Evolutionary conservation across 2,113 vertebrate genomes (phyloP).

Genomic region (Barbus barbus): DNA sequence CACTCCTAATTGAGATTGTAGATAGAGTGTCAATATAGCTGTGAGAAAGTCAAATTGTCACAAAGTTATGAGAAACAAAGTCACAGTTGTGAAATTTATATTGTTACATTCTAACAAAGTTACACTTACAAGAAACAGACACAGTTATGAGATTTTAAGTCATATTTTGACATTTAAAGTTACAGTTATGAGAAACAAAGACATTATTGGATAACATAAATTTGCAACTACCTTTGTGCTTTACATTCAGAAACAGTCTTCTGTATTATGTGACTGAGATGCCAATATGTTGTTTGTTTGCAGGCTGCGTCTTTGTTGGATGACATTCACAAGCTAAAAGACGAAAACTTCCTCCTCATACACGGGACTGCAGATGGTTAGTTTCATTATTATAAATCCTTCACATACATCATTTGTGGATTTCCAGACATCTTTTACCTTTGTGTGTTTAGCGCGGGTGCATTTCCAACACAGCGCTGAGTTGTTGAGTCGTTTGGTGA

Average conservation of each 20-base stretch:
- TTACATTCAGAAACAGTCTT: neutral
- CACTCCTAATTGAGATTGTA: too few relatives aligned
- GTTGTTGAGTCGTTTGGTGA: constrained; percentile 77
- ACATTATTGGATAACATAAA: neutral
- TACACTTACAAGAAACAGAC: neutral
- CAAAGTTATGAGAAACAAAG: neutral
- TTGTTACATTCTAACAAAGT: neutral
- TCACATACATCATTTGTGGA: neutral
- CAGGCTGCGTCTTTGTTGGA: constrained; percentile 79
- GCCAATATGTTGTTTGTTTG: constrained; percentile 29
- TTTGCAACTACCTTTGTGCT: neutral
- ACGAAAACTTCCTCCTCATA: constrained; percentile 76
- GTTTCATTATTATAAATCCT: constrained; percentile 29
- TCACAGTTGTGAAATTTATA: neutral
- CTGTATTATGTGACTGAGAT: neutral
- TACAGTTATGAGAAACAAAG: neutral
- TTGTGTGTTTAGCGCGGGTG: constrained; percentile 70
- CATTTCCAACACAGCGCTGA: constrained; percentile 85
- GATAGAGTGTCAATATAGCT: too few relatives aligned
- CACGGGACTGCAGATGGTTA: constrained; percentile 84
- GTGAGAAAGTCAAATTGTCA: neutral
- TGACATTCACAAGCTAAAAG: constrained; percentile 76
- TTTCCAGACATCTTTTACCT: neutral
- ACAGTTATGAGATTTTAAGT: neutral
- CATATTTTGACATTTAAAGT: neutral